Percentiles rank a stretch among this genome's conserved stretches.
Evolutionary conservation across 1,140 invertebrate genomes (phyloP).

Genomic region (Aphidius ervi): DNA sequence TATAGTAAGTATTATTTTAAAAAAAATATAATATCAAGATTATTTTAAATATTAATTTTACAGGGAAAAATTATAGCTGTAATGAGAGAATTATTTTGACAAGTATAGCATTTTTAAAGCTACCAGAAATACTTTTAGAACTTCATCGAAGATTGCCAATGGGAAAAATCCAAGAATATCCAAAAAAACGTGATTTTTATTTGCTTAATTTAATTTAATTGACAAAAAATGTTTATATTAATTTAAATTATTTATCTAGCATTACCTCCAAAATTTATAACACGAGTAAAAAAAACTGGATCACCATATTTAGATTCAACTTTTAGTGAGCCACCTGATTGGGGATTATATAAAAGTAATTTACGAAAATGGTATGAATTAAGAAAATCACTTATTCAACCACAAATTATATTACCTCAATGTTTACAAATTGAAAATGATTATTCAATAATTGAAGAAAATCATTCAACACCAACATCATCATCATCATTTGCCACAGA

Average conservation of each 20-base stretch:
- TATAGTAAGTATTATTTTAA: slow-evolving; percentile 26
- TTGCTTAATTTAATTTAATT: background rate
- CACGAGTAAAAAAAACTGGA: background rate
- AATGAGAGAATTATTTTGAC: slow-evolving; percentile 45
- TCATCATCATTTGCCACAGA: no score
- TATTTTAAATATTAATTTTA: slow-evolving; percentile 18
- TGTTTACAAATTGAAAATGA: slow-evolving; percentile 12
- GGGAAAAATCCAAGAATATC: slow-evolving; percentile 22
- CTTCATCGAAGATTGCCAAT: slow-evolving; percentile 39
- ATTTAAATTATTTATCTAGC: slow-evolving; percentile 14
- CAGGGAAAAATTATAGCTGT: slow-evolving; percentile 39
- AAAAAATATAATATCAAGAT: no score
- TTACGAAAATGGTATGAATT: slow-evolving; percentile 30
- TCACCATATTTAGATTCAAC: slow-evolving; percentile 34
- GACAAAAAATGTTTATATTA: background rate
- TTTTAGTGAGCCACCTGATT: slow-evolving; percentile 31
- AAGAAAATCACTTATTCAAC: slow-evolving; percentile 23
- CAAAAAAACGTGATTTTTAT: slow-evolving; percentile 36
- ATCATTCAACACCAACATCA: background rate
- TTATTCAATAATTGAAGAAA: background rate
- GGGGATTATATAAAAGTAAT: slow-evolving; percentile 28
- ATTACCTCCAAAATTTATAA: background rate
- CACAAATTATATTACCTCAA: slow-evolving; percentile 31
- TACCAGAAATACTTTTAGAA: slow-evolving; percentile 39
- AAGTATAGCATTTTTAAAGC: slow-evolving; percentile 42